Conservation (phyloP, 2,797 vertebrate species). For the Hoplostethus atlanticus region DNA sequence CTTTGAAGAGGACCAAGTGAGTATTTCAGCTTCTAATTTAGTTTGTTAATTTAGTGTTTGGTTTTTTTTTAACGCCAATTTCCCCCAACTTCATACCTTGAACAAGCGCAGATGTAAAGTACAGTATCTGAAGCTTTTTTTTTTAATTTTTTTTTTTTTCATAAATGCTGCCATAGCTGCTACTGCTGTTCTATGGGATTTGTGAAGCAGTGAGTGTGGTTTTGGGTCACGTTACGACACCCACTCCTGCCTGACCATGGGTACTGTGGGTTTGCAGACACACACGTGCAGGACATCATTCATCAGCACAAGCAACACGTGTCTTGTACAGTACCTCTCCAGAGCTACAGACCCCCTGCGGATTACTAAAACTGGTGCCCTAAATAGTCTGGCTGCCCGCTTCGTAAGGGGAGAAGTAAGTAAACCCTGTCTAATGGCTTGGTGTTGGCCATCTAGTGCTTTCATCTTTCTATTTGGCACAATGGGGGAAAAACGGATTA, state of each 20-base stretch:
- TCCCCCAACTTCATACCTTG: too few relatives aligned
- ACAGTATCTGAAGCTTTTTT: too few relatives aligned
- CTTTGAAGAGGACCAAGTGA: too few relatives aligned
- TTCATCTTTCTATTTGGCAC: too few relatives aligned
- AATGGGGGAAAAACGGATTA: too few relatives aligned
- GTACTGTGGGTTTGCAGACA: not conserved
- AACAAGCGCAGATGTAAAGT: too few relatives aligned
- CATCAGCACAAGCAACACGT: not conserved
- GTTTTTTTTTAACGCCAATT: too few relatives aligned
- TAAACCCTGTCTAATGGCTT: not conserved
- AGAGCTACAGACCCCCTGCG: not conserved
- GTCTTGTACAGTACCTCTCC: too few relatives aligned
- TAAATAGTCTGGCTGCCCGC: slow-evolving; percentile 2
- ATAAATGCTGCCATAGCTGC: not conserved
- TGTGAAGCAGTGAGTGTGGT: not conserved
- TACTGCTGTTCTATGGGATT: slow-evolving; percentile 22
- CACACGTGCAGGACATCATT: slow-evolving; percentile 8
- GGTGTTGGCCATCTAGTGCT: too few relatives aligned
- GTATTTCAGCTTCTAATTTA: too few relatives aligned
- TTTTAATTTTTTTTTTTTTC: too few relatives aligned
- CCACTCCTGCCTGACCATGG: not conserved
- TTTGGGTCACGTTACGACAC: slow-evolving; percentile 40
- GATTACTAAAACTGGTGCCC: not conserved
- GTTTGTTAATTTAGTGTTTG: too few relatives aligned
- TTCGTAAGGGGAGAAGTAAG: not conserved